phyloP scores from a whole-genome alignment of 37 sponge, comb jelly and placozoan species.

The Agelas oroides region DNA sequence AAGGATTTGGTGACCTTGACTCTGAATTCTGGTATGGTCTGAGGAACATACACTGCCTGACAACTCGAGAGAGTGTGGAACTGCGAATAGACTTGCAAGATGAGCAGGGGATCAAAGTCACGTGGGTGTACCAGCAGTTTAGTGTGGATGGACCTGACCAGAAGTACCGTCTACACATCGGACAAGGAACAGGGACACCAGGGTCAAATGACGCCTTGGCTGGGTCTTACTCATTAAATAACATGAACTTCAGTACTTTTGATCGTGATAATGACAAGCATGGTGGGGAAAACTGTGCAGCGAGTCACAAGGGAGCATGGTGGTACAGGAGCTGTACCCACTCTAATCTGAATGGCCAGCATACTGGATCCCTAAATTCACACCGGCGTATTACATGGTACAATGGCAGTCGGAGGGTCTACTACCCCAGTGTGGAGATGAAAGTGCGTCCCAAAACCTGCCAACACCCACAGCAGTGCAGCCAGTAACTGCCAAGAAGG shows the following conservation, averaged over 20 bases:
- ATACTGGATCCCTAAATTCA: background rate
- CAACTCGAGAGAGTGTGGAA: slow-evolving; percentile 16
- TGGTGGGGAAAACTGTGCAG: background rate
- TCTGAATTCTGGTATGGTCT: slow-evolving; percentile 51
- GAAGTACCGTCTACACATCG: slow-evolving; percentile 28
- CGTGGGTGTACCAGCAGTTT: slow-evolving; percentile 33
- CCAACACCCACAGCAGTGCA: too few relatives aligned
- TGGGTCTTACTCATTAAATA: slow-evolving; percentile 7
- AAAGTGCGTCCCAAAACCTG: background rate
- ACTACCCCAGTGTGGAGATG: slow-evolving; percentile 4
- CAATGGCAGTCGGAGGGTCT: background rate
- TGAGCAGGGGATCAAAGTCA: background rate
- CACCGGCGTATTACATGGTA: background rate
- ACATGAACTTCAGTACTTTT: slow-evolving; percentile 17
- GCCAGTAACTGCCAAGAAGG: too few relatives aligned
- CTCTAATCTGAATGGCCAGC: background rate
- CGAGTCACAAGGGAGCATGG: background rate
- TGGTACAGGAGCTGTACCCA: slow-evolving; percentile 8
- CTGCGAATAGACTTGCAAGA: slow-evolving; percentile 20
- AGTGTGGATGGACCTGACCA: slow-evolving; percentile 22
- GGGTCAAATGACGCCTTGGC: slow-evolving; percentile 11
- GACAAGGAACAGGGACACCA: slow-evolving; percentile 5
- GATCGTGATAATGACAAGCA: slow-evolving; percentile 7
- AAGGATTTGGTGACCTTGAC: slow-evolving; percentile 36
- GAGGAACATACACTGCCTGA: slow-evolving; percentile 30